Evolutionary conservation across 2,113 vertebrate genomes (phyloP), one percentile per base, ranked within the genome.

Genomic region (Mesembrinibis cayennensis): DNA sequence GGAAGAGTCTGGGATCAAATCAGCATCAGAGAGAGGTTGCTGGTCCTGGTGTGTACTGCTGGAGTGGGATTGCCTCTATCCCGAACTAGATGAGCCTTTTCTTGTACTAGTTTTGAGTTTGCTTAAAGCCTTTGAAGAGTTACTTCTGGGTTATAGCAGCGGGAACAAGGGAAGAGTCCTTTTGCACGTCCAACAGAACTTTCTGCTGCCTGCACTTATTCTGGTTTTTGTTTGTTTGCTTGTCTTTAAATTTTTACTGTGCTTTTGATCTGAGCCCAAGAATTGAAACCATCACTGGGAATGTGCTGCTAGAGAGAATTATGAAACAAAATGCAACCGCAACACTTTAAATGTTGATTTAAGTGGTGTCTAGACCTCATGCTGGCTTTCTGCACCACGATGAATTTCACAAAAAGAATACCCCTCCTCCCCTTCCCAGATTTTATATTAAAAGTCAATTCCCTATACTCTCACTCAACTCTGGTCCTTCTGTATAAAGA

Each of bases 311-410:
- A 88, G 84, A 87, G 89, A 91, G 84, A 82, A 90, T 86, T 90
- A 86, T 26, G 79, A 94, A 96, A 82, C 55, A 93, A 93, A 96
- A 96, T 59, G 78, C 62, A 96, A 93, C 94, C 74, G 9, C 95
- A 97, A 90, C 84, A 78, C 55, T 97, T 93, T 88, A 96, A 93
- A 91, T 90, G 94, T 95, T 95, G 82, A 88, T 95, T 90, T 95
- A 96, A 96, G 87, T 87, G 82, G 87, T 88, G 87, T 88, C 82
- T 93, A 95, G 91, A 95, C 93, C 67, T 96, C 93, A 87, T 85
- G 89, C 93, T 95, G 93, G 32, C 79, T 90, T 93, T 96, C 82
- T 94, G 38, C 79, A 94, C 71, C 74, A 83, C 62, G 63, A 82
- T 59, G 58, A 91, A 83, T 82, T 86, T 96, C 87, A 91, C 47